Evolutionary conservation across 92 coral and sea anemone genomes (phyloP), one percentile per base, ranked within the genome.

Genomic region (Zoanthus sociatus): DNA sequence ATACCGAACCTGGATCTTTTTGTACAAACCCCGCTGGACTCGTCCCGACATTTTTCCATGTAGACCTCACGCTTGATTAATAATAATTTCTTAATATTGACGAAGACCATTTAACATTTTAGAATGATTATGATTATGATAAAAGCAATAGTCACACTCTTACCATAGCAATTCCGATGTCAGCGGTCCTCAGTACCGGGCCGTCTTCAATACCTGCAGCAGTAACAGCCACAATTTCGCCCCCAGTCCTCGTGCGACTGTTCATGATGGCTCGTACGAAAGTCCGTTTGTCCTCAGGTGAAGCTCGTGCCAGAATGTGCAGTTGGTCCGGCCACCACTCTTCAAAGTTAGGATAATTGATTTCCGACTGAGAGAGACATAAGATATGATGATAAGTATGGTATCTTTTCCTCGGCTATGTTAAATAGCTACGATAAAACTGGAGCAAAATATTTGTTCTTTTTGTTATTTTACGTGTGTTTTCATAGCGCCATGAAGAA

Each of bases 101-200:
- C 15, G 7, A 15, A 15, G 0, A 63, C 9, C 9, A 1, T 3
- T 63, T 63, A 1, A 4, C 21, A 18, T 16, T 16, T 16, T 60
- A 13, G 8, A 63, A 17, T 17, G n/a, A 63, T 37, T 37, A 2
- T n/a, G 30, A n/a, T 63, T 3, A 63, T 63, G 21, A 16, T 16
- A 17, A 63, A 63, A 9, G n/a, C 0, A 14, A 58, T 50, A 13
- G 31, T 10, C 3, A 78, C 26, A 54, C 14, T 20, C 31, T 82
- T 93, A 95, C 98, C 98, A 95, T 91, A 69, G 95, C 85, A 32
- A 95, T 73, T 44, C 98, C 98, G 9, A 95, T 94, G 87, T 95
- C 98, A 86, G 96, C 98, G 6, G 82, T 78, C 69, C 87, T 93
- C 50, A 95, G 87, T 73, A 93, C 93, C 9, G 88, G 85, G 66